phyloP scores from a whole-genome alignment of 2,113 vertebrate species.

The Phoxinus phoxinus region DNA sequence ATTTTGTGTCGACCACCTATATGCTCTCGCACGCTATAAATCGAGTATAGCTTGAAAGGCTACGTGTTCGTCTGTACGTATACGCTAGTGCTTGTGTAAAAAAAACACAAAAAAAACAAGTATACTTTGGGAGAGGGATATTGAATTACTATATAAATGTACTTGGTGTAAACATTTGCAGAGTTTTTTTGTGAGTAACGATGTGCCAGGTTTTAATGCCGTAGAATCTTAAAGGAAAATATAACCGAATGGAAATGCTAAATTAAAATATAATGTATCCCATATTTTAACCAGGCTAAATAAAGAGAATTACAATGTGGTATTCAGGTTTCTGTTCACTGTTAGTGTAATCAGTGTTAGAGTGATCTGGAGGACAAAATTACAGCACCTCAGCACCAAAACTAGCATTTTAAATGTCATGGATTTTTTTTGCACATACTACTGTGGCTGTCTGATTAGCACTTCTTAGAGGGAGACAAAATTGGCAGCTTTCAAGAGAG shows the following conservation, averaged over 20 bases:
- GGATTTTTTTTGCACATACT: slow-evolving; percentile 27
- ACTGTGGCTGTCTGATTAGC: slow-evolving; percentile 33
- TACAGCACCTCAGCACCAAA: slow-evolving; percentile 36
- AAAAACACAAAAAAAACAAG: too few species aligned
- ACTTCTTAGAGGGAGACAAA: slow-evolving; percentile 44
- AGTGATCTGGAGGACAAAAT: slow-evolving; percentile 32
- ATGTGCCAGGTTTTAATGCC: background rate
- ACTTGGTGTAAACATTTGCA: slow-evolving; percentile 1
- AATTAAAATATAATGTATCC: background rate
- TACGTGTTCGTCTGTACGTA: too few species aligned
- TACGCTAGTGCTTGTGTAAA: too few species aligned
- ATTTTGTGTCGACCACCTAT: too few species aligned
- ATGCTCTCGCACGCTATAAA: too few species aligned
- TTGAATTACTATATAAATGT: background rate
- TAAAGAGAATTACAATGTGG: slow-evolving; percentile 10
- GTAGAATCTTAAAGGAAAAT: background rate
- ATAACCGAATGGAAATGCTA: background rate
- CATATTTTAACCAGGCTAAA: background rate
- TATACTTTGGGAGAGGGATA: background rate
- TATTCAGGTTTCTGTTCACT: slow-evolving; percentile 20
- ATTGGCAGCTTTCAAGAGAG: slow-evolving; percentile 48
- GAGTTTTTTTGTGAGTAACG: background rate
- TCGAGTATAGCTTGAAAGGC: too few species aligned
- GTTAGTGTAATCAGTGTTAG: slow-evolving; percentile 28
- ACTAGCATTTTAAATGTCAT: slow-evolving; percentile 31